Evolutionary conservation across 2,113 vertebrate species (phyloP), one percentile per base, ranked within the genome.

Genomic region (Progne subis): DNA sequence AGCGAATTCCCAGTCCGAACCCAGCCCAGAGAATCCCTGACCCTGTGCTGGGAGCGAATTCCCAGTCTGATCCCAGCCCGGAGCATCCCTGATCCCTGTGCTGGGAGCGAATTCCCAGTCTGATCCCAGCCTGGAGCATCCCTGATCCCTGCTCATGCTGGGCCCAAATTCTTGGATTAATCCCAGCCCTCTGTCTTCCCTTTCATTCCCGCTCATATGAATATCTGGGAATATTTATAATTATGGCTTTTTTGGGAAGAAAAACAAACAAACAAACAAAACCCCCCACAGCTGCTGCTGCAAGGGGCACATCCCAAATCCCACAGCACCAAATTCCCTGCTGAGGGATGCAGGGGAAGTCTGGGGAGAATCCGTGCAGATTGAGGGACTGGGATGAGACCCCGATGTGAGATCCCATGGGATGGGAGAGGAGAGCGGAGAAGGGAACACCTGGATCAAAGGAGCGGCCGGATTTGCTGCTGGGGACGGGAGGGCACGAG

Each of bases 361-460:
- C 5, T 52, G 61, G 32, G 60, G 20, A 56, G 23, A 24, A 32
- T 24, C 26, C 3, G 12, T 2, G 12, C 19, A 9, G 32, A 20
- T 6, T 37, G 11, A 74, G 49, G 64, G 52, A 18, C 50, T 1
- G 1, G 63, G 81, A 12, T 37, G 41, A 47, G 39, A 63, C 56
- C 41, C 71, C 18, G 0, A 1, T 0, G 6, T 0, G 65, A 39
- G 37, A 57, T 39, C 67, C 34, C 18, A 0, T 0, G 60, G 31
- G 53, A 14, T 1, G 8, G 32, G 31, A 65, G 24, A 53, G 19
- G 31, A 70, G 47, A 34, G 28, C 0, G 1, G 1, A 24, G 1
- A 11, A 0, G 6, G 41, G 44, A 31, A 49, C 82, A 4, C 43
- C n/a, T 3, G 69, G 53, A 34, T 29, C 23, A 2, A 23, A 9